Base-by-base conservation (phyloP, 2,888 invertebrate genomes). In the Andrena bucephala region DNA sequence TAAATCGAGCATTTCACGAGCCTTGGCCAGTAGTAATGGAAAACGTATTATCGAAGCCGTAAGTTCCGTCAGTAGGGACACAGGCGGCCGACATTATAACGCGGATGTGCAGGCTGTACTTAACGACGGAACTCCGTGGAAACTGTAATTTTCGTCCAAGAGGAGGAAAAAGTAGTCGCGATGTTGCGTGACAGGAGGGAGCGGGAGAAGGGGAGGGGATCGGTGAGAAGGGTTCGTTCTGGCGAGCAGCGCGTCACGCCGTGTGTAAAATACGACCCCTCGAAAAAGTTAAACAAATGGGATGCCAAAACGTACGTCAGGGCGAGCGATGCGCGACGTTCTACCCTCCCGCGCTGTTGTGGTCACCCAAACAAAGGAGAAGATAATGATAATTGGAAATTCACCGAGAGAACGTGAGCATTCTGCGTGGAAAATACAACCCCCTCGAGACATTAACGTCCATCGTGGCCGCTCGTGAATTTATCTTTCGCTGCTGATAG, bases 51-150 rank as follows among this genome's bases (percentile, higher is more conserved):
- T 92, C 87, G 84, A 85, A 86, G 88, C 89, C 91, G 89, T 91
- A 92, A 93, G 92, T 93, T 93, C 87, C 84, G 88, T 88, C 86
- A 79, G 85, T 79, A 88, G 84, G 85, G 84, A 87, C 85, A 81
- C 87, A 78, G 83, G 72, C 84, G 87, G 85, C 86, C 86, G 85
- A 87, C 92, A 91, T 92, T 92, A 92, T 92, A 92, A 92, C 92
- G 87, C 88, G 91, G 90, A 92, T 92, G 93, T 92, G 92, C 93
- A 93, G 92, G 92, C 92, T 93, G 93, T 92, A 92, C 90, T 93
- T 93, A 93, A 93, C 92, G 93, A 91, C 92, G 91, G 91, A 93
- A 93, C 93, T 93, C 91, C 82, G 83, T 88, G 89, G 88, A 91
- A 93, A 92, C 92, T 92, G 92, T 92, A 93, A 92, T 93, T 93